These are phyloP conservation scores for Atlantisia rogersi DNA, from an alignment of 2,113 vertebrate genomes.

Conservation along the genomic window DNA sequence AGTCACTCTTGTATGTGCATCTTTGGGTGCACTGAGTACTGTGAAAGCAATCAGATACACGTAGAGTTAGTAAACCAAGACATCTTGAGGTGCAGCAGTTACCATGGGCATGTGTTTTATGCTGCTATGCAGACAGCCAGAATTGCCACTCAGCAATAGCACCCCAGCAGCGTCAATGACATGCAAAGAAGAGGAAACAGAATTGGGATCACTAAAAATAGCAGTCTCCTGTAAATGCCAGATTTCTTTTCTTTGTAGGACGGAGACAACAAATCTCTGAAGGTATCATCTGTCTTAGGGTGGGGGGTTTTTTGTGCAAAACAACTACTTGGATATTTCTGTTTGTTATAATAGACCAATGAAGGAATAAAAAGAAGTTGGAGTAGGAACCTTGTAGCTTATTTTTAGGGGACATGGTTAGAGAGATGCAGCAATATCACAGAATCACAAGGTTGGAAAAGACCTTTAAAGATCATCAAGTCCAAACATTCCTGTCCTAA, in stretches of 20 bases:
- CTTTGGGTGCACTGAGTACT: neutral
- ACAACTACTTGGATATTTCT: neutral
- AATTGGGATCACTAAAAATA: neutral
- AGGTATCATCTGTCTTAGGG: neutral
- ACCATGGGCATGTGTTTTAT: neutral
- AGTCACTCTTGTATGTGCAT: fast-evolving
- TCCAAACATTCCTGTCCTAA: too few species aligned
- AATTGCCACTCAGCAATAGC: neutral
- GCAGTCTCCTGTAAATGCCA: neutral
- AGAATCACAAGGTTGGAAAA: too few species aligned
- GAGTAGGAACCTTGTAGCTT: neutral
- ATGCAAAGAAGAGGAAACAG: neutral
- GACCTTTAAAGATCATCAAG: too few species aligned
- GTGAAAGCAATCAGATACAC: neutral
- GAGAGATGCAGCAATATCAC: neutral
- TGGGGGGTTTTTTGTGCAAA: neutral
- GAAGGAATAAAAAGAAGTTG: neutral
- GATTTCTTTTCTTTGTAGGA: neutral
- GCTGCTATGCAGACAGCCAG: neutral
- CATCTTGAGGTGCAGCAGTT: neutral
- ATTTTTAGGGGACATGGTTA: neutral
- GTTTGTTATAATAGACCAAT: neutral
- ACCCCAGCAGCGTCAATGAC: neutral
- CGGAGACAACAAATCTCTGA: neutral
- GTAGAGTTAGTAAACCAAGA: neutral